These are phyloP conservation scores for Teleogryllus oceanicus DNA, from an alignment of 2,888 invertebrate species.

Conservation along the genomic window DNA sequence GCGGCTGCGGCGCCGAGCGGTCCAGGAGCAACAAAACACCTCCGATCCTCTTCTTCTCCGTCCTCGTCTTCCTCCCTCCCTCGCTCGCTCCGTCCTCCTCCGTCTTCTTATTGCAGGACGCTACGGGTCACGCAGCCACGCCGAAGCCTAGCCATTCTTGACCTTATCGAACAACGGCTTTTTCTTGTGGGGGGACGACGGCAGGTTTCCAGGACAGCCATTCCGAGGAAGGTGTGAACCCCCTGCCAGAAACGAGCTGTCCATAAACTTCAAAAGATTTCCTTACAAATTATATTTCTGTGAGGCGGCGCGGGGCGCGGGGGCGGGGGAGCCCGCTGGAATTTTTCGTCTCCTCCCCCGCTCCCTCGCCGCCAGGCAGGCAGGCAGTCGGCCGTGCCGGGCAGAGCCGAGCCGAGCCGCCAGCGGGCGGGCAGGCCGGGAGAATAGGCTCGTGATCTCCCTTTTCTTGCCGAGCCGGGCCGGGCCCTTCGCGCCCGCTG, in stretches of 20 bases:
- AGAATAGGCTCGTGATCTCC: neutral
- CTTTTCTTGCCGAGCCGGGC: neutral
- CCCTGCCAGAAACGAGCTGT: constrained; percentile 12
- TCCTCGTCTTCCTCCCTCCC: neutral
- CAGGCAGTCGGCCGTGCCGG: constrained; percentile 19
- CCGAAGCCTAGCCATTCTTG: constrained; percentile 9
- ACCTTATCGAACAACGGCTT: constrained; percentile 18
- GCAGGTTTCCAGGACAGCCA: neutral
- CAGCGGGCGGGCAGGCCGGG: neutral
- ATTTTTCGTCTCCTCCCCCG: neutral
- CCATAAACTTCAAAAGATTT: constrained; percentile 34
- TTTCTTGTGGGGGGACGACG: neutral
- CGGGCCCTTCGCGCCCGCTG: neutral
- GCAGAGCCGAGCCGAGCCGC: neutral
- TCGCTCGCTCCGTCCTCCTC: neutral
- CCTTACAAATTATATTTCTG: constrained; percentile 35
- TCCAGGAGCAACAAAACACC: constrained; percentile 7
- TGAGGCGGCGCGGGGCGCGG: constrained; percentile 22
- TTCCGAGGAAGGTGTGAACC: neutral
- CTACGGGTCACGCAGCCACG: neutral
- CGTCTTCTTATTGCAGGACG: neutral
- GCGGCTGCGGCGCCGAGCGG: neutral
- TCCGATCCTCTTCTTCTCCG: neutral
- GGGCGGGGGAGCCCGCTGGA: neutral
- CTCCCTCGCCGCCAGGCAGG: too few relatives aligned